Conservation (phyloP, 2,797 vertebrate genomes). For the Apogon talboti region DNA sequence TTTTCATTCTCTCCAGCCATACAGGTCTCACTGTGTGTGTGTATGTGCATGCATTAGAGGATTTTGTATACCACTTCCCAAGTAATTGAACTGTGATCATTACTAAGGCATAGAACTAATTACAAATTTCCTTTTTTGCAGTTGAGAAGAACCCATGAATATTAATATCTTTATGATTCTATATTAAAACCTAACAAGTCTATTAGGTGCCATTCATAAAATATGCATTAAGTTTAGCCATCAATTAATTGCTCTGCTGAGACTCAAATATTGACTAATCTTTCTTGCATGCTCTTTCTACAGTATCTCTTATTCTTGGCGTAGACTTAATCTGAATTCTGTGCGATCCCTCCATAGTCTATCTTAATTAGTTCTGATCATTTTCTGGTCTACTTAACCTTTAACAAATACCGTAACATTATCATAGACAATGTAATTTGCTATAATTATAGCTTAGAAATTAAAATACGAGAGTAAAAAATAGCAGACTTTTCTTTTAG, state of each 20-base stretch:
- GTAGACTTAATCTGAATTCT: not conserved
- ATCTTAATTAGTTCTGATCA: slow-evolving; percentile 23
- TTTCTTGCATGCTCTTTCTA: slow-evolving; percentile 12
- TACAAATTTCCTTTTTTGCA: slow-evolving; percentile 36
- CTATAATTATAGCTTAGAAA: not conserved
- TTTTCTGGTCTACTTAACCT: slow-evolving; percentile 11
- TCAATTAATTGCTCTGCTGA: slow-evolving; percentile 65
- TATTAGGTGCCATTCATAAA: slow-evolving; percentile 68
- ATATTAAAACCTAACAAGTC: slow-evolving; percentile 57
- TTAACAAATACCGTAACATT: not conserved
- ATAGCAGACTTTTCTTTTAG: not conserved
- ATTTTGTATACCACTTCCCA: slow-evolving; percentile 34
- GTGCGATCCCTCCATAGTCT: not conserved
- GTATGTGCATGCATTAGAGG: slow-evolving; percentile 15
- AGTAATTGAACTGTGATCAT: slow-evolving; percentile 43
- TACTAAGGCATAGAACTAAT: slow-evolving; percentile 46
- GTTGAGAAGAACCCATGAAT: slow-evolving; percentile 54
- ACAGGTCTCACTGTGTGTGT: slow-evolving; percentile 7
- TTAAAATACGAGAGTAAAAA: not conserved
- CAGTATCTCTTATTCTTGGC: slow-evolving; percentile 23
- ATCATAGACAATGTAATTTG: not conserved
- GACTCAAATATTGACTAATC: slow-evolving; percentile 63
- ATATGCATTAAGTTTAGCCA: slow-evolving; percentile 66
- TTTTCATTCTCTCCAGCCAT: slow-evolving; percentile 14
- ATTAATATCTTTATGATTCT: slow-evolving; percentile 58